Evolutionary conservation across 2,888 invertebrate genomes (phyloP), one percentile per base, ranked within the genome.

Genomic region (Eulithis prunata): DNA sequence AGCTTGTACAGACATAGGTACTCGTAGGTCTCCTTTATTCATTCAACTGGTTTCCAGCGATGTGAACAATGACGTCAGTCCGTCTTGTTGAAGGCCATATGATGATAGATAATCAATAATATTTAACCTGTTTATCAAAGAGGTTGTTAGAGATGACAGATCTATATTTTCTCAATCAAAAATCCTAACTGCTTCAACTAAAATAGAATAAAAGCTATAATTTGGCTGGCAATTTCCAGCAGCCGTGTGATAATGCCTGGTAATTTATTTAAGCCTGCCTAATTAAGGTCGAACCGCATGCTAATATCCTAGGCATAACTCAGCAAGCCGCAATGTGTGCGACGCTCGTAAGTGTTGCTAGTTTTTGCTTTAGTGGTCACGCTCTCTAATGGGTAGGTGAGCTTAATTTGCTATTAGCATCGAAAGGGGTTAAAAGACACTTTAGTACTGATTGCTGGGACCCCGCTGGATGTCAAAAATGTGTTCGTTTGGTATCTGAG

Each of bases 281-380:
- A 55, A 62, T 56, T 56, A 57, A 51, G 56, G 62, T 56, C 51
- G 4, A 45, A 57, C 62, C 56, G 51, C 62, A 57, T 57, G 49
- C 32, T 62, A 57, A 62, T 62, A 62, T 51, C 45, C 56, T 14
- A 32, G 56, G 62, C 45, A 52, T 57, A 62, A 56, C 56, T 62
- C 56, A 62, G 51, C 12, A 45, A 12, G 13, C 62, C 56, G 41
- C 55, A 62, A 52, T 38, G 14, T 55, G 41, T 49, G 14, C 28
- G 38, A 28, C 8, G 21, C 55, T 47, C 2, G 54, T 49, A 62
- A 51, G 47, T 55, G 47, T 51, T 41, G 51, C 43, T 36, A 45
- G 45, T 51, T 56, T 62, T 62, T 51, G 41, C 14, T 62, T 49
- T 43, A 59, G 51, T 59, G 53, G 45, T 58, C 47, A 38, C 2